Evolutionary conservation across 2,797 vertebrate species (phyloP), one percentile per base, ranked within the genome.

Genomic region (Sphenopsis melanotis): DNA sequence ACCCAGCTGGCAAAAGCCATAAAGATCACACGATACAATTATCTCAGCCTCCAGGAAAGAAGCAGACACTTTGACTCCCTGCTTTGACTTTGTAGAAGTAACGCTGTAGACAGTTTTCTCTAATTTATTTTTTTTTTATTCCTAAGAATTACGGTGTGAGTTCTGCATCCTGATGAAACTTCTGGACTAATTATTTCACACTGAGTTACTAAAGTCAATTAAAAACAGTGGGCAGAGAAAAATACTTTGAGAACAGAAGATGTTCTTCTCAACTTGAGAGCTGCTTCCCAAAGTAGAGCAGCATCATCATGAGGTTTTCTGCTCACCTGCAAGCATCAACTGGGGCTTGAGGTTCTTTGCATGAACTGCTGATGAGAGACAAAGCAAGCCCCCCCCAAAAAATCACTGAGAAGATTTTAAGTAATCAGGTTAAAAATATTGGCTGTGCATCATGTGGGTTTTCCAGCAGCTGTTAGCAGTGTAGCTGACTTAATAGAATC

Each of bases 11-110:
- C 42, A 85, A 72, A 56, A 71, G 55, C 65, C 55, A 36, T 37
- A 69, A 71, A 80, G 57, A 94, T 93, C 79, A 86, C 75, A 83
- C 1, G 0, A 72, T 64, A 55, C 39, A 61, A 81, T 83, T 91
- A 95, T 52, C 55, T 65, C 76, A 78, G 72, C 82, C 92, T 86
- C 46, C 82, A 76, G 92, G 87, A 89, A 79, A 72, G 72, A 63
- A 76, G 69, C 42, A 94, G 76, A 69, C 71, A 50, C 76, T 87
- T 69, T 36, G 79, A 71, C 57, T 85, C 55, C 55, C 47, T 0
- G 0, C 60, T 80, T 82, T 87, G 52, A 8, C 52, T 74, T 44
- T 9, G 1, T 13, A 55, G 36, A 60, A 89, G 27, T 30, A 83
- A 55, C 26, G 50, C 15, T 69, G 57, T n/a, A 78, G 53, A 70